Percentiles rank a stretch among this genome's conserved stretches.
phyloP scores from a whole-genome alignment of 1,140 invertebrate genomes.

The Diabrotica undecimpunctata region DNA sequence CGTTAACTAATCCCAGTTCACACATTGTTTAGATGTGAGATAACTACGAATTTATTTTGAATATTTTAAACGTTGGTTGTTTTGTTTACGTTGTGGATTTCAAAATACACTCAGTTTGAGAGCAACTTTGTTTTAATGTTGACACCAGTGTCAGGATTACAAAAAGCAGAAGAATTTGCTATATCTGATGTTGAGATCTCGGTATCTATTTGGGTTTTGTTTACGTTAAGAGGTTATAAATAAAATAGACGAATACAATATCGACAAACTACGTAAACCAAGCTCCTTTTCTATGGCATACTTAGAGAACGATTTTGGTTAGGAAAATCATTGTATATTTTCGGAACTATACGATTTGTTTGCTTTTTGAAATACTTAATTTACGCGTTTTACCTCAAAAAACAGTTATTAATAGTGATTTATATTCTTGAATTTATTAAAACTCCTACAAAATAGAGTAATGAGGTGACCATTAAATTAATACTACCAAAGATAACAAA shows the following conservation, averaged over 20 bases:
- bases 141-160: background rate
- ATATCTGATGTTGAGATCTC: background rate
- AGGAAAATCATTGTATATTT: too few species aligned
- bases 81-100: background rate
- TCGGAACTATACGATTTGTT: too few species aligned
- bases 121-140: slow-evolving; percentile 1
- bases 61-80: background rate
- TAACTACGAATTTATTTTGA: background rate
- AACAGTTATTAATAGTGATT: too few species aligned
- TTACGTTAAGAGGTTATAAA: background rate
- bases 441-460: too few species aligned
- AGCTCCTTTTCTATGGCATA: too few species aligned
- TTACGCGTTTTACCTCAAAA: too few species aligned
- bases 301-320: too few species aligned
- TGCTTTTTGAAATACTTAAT: too few species aligned
- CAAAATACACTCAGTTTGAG: background rate
- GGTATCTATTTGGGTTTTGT: slow-evolving; percentile 2
- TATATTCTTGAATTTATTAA: too few species aligned
- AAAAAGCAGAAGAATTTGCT: background rate
- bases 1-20: background rate
- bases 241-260: background rate
- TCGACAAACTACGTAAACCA: too few species aligned
- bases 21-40: slow-evolving; percentile 2
- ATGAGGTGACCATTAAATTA: too few species aligned
- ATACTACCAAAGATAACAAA: too few species aligned